Evolutionary conservation across 2,888 invertebrate genomes (phyloP), one percentile per base, ranked within the genome.

Genomic region (Melieria picta): DNA sequence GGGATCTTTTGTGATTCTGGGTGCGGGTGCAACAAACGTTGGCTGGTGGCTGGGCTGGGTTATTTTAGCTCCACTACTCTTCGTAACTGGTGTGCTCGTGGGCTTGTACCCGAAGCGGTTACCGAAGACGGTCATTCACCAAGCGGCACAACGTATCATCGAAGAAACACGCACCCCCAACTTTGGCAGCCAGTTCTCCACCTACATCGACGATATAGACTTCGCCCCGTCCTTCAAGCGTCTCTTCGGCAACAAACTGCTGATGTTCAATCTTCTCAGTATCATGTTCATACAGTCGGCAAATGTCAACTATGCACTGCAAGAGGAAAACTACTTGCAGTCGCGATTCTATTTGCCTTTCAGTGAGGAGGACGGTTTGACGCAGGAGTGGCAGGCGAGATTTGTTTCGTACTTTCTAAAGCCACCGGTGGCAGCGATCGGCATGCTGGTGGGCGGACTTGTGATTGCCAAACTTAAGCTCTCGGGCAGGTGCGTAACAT

Each of bases 261-360:
- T 91, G 0, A 82, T 90, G 56, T 83, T 88, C 45, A 91, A 90
- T 75, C 83, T 89, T 42, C 56, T 89, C 6, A 88, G 90, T 6
- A 82, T 88, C 5, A 87, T 88, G 74, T 87, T 89, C 56, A 87
- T 89, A 76, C 83, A 88, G 69, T 87, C 88, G 52, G 91, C 89
- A 0, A 72, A 89, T 1, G 79, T 89, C 1, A 91, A 91, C 81
- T 91, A 89, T 72, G 80, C 85, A 3, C 80, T 86, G 13, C 88
- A 89, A 73, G 90, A 91, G 82, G 88, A 90, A 74, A 84, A 87
- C 64, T 90, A 90, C 77, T 84, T 91, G 76, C 90, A 91, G 78
- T 88, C 91, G 0, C 88, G 89, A 74, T 91, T 90, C 82, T 89
- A 89, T 72, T 83, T 90, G 43, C 89, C 90, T 0, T 87, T 87